Evolutionary conservation across 92 coral and sea anemone genomes (phyloP).

Genomic region (Epizoanthus rinbou): DNA sequence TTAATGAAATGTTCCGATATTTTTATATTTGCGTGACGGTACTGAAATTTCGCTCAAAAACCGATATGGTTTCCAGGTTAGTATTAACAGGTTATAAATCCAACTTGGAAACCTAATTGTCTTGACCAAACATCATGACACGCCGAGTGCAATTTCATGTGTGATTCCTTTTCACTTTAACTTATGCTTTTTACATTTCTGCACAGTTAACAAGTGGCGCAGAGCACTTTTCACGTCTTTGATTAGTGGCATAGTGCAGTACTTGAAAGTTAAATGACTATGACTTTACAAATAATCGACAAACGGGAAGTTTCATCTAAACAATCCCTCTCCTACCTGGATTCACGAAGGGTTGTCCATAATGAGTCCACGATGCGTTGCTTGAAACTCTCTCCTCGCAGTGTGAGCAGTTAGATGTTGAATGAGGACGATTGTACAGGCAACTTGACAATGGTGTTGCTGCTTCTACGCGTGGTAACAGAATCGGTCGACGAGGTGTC

Average conservation of each 20-base stretch:
- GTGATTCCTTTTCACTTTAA: too few relatives aligned
- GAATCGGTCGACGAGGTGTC: slow-evolving; percentile 73
- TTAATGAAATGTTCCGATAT: not conserved
- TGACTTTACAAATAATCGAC: slow-evolving; percentile 15
- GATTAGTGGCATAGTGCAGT: not conserved
- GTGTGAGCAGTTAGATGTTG: slow-evolving; percentile 51
- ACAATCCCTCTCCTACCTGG: slow-evolving; percentile 63
- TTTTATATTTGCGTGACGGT: slow-evolving; percentile 32
- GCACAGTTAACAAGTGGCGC: not conserved
- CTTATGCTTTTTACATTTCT: not conserved
- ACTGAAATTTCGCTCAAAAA: not conserved
- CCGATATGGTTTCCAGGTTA: too few relatives aligned
- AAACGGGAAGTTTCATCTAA: slow-evolving; percentile 22
- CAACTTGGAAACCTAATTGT: too few relatives aligned
- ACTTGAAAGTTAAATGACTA: not conserved
- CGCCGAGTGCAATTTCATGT: too few relatives aligned
- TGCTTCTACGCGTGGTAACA: slow-evolving; percentile 78
- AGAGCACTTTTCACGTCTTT: not conserved
- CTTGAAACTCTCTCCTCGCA: slow-evolving; percentile 51
- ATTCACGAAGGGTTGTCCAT: slow-evolving; percentile 59
- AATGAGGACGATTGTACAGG: slow-evolving; percentile 50
- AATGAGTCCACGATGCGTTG: slow-evolving; percentile 65
- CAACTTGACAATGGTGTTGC: slow-evolving; percentile 54
- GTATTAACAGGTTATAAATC: too few relatives aligned
- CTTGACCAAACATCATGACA: too few relatives aligned